phyloP scores from a whole-genome alignment of 2,888 invertebrate genomes.

The Morpho helenor region DNA sequence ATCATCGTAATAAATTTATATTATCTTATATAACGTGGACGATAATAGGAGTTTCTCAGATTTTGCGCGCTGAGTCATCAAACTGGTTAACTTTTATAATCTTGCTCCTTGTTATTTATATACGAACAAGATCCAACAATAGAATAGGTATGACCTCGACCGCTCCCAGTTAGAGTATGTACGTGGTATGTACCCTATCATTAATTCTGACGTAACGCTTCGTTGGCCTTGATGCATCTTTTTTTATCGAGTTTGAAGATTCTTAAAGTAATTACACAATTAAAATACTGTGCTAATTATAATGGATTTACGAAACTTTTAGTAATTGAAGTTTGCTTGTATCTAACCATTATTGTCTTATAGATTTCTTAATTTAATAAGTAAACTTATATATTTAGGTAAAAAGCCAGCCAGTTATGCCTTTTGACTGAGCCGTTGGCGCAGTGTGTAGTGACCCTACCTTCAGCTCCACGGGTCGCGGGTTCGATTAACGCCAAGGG shows the following conservation, averaged over 20 bases:
- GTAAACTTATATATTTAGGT: too few relatives aligned
- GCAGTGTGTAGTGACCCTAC: too few relatives aligned
- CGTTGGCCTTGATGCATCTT: slow-evolving; percentile 31
- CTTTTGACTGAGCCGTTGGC: too few relatives aligned
- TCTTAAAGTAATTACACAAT: slow-evolving; percentile 21
- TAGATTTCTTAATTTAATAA: too few relatives aligned
- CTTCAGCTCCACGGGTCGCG: too few relatives aligned
- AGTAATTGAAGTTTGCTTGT: too few relatives aligned
- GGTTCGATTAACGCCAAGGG: too few relatives aligned
- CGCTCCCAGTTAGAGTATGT: slow-evolving; percentile 39
- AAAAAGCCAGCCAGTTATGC: too few relatives aligned
- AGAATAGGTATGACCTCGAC: slow-evolving; percentile 68
- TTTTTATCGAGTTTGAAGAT: slow-evolving; percentile 26
- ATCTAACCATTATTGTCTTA: too few relatives aligned
- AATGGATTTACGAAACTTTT: too few relatives aligned
- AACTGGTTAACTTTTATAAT: slow-evolving; percentile 26
- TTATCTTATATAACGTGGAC: slow-evolving; percentile 2
- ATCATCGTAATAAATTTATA: slow-evolving; percentile 3
- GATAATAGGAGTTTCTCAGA: slow-evolving; percentile 9
- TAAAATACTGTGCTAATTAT: too few relatives aligned
- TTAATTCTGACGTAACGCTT: slow-evolving; percentile 34
- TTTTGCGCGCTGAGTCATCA: slow-evolving; percentile 24
- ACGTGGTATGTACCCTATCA: slow-evolving; percentile 29
- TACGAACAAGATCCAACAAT: slow-evolving; percentile 48
- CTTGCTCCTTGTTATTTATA: slow-evolving; percentile 25